Evolutionary conservation across 37 sponge, comb jelly and placozoan genomes (phyloP), one percentile per base, ranked within the genome.

Genomic region (Ianthella basta): DNA sequence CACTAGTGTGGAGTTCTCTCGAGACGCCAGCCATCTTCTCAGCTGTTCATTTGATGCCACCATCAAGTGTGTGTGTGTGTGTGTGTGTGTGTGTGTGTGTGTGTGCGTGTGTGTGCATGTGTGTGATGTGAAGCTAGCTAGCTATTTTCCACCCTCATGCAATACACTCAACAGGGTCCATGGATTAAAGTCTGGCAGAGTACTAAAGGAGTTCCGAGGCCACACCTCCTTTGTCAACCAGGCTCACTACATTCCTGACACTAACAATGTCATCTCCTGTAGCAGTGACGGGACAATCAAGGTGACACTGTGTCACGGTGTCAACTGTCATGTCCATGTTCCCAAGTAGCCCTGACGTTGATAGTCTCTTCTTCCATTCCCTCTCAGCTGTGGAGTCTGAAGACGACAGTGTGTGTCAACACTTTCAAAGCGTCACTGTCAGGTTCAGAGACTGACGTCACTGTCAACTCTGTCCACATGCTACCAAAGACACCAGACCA

Each of bases 141-240:
- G 59, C 15, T 57, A 20, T 57, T 15, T 57, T 57, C 19, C 59
- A 20, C 59, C 19, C 37, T 21, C 56, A 10, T 23, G 1, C 23
- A 5, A 21, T 30, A 30, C 5, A 54, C 25, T 30, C 40, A 13
- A 25, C 5, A 84, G 97, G 29, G 88, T 98, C 19, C 99, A 98
- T 73, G 99, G 99, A 21, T 84, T 98, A 39, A 96, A 94, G 81
- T 96, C 97, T 0, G 99, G 99, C 0, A 98, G 96, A 84, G 90
- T 93, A 0, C 67, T 98, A 67, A 98, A 98, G 56, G 99, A 98
- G 85, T 98, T 98, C 86, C 89, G 90, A 79, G 99, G 99, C 56
- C 99, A 98, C 81, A 81, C 88, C 32, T 94, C 95, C 34, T 94
- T 94, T 89, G 99, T 98, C 23, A 98, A 96, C 82, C 64, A 82